A percentile compares a stretch with the other conserved stretches of the same genome.
These are phyloP conservation scores for Drosophila pectinifera DNA, from an alignment of 1,140 invertebrate species.

Conservation along the genomic window DNA sequence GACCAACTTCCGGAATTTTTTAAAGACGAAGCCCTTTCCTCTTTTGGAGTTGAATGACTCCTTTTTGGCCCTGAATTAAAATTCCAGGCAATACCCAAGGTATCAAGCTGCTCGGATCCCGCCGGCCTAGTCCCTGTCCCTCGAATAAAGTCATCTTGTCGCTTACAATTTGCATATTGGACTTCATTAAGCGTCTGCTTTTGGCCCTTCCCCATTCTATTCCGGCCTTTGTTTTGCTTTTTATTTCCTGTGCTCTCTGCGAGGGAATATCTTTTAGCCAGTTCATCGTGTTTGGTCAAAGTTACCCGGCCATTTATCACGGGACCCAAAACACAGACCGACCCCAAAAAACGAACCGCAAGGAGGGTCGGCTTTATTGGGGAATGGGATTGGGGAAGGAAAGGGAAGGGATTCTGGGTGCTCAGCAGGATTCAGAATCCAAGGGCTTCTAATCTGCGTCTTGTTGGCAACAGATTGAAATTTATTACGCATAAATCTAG, in stretches of 20 bases:
- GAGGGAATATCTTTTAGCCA: constrained; percentile 42
- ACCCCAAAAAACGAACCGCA: constrained; percentile 35
- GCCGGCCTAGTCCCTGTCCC: background rate
- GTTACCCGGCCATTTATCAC: constrained; percentile 52
- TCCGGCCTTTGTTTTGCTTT: constrained; percentile 12
- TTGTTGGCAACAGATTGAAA: constrained; percentile 84
- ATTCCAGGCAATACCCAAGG: background rate
- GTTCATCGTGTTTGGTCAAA: constrained; percentile 45
- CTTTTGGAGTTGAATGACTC: background rate
- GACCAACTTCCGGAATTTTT: background rate
- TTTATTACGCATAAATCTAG: constrained; percentile 84
- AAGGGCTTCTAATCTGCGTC: constrained; percentile 68
- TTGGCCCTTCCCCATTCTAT: constrained; percentile 13
- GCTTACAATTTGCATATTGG: constrained; percentile 74
- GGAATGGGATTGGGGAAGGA: too few relatives aligned
- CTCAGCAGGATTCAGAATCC: constrained; percentile 5
- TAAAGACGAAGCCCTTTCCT: background rate
- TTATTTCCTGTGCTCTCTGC: background rate
- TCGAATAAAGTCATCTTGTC: constrained; percentile 41
- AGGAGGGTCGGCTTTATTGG: too few relatives aligned
- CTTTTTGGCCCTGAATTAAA: background rate
- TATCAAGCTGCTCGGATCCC: background rate
- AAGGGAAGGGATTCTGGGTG: background rate
- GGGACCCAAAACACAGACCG: constrained; percentile 19
- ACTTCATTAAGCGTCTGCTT: constrained; percentile 68